Percentiles rank a stretch among this genome's conserved stretches.
These are phyloP conservation scores for Eugnorisma glareosa DNA, from an alignment of 2,888 invertebrate genomes.

Conservation along the genomic window DNA sequence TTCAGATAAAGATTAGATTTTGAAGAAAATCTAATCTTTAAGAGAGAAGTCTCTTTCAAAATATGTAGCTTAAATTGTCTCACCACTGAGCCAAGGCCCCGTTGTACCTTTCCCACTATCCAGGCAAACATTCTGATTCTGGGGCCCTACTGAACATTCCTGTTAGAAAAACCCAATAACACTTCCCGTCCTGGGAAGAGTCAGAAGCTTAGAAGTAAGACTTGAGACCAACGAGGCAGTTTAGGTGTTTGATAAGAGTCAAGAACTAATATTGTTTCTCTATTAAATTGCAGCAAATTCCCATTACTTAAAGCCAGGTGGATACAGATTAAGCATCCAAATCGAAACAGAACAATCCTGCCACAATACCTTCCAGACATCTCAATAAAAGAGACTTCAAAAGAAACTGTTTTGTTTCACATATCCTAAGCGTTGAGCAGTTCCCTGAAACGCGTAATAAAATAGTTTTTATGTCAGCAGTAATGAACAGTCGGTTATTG, in stretches of 20 bases:
- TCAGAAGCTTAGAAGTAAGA: background rate
- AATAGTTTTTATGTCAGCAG: slow-evolving; percentile 3
- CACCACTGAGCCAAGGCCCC: background rate
- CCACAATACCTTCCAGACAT: background rate
- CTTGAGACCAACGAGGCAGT: background rate
- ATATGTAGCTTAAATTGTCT: background rate
- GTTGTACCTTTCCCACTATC: background rate
- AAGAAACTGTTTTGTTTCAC: background rate
- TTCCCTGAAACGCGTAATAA: slow-evolving; percentile 23
- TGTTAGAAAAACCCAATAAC: background rate
- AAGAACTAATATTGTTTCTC: background rate
- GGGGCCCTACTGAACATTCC: background rate
- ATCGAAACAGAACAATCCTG: background rate
- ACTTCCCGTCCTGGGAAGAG: background rate
- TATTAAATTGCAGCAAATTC: background rate
- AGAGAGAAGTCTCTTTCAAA: background rate
- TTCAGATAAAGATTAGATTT: background rate
- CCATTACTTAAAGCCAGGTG: background rate
- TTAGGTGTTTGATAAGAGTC: background rate
- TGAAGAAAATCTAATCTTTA: too few relatives aligned
- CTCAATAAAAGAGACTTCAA: background rate
- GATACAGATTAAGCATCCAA: background rate
- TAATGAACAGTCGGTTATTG: background rate
- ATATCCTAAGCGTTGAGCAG: background rate
- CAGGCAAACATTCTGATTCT: background rate